Evolutionary conservation across 2,113 vertebrate genomes (phyloP).

Genomic region (Prietella phreatophila): DNA sequence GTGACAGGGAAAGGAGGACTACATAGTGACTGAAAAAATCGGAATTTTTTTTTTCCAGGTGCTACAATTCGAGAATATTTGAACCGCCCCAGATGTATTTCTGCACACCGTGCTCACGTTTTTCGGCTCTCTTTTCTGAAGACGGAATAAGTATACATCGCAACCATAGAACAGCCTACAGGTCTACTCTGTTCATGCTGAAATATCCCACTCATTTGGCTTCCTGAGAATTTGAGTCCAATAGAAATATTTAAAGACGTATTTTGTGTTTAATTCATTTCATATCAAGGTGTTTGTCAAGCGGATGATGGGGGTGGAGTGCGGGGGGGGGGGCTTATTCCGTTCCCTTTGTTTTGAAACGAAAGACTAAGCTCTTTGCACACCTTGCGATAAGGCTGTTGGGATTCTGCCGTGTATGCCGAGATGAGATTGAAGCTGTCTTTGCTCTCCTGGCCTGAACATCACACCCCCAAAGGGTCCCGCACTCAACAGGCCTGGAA

Average conservation of each 20-base stretch:
- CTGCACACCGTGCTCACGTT: neutral
- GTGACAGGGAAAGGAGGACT: neutral
- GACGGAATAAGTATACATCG: too few relatives aligned
- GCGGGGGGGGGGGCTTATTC: neutral
- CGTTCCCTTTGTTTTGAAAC: neutral
- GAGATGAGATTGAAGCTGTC: slow-evolving; percentile 36
- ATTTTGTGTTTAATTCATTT: neutral
- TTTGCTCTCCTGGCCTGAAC: slow-evolving; percentile 22
- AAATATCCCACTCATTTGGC: neutral
- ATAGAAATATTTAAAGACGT: neutral
- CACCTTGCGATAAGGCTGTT: slow-evolving; percentile 44
- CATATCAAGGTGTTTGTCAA: neutral
- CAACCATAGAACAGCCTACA: neutral
- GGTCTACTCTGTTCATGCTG: neutral
- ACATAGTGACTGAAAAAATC: neutral
- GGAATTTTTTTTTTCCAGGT: neutral
- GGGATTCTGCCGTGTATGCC: slow-evolving; percentile 10
- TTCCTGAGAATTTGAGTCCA: neutral
- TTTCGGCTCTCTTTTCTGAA: neutral
- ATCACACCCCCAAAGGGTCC: neutral
- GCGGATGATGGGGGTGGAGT: neutral
- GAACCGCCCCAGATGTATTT: neutral
- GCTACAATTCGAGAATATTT: neutral
- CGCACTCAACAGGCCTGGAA: neutral
- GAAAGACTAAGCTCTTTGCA: slow-evolving; percentile 45